phyloP scores from a whole-genome alignment of 2,888 invertebrate species.

The Adelphocoris suturalis region DNA sequence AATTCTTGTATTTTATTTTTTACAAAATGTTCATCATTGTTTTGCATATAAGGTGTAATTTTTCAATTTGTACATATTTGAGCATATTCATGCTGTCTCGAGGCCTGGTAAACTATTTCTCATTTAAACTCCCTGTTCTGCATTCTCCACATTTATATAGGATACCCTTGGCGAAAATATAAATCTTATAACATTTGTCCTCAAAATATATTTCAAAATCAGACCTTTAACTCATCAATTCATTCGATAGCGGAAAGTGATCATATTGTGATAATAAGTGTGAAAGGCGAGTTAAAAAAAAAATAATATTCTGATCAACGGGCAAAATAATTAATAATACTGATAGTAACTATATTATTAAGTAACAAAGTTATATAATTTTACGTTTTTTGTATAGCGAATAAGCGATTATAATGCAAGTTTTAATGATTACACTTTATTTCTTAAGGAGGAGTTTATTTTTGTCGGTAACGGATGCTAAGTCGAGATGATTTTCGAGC shows the following conservation, averaged over 20 bases:
- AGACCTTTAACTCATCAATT: neutral
- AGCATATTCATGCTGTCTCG: neutral
- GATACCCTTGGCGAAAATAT: neutral
- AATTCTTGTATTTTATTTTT: too few species aligned
- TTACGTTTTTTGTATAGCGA: slow-evolving; percentile 34
- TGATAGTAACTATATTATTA: neutral
- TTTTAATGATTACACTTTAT: slow-evolving; percentile 6
- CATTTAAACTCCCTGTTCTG: neutral
- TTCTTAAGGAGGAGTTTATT: slow-evolving; percentile 2
- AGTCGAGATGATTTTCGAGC: neutral
- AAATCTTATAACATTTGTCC: too few species aligned
- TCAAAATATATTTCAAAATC: too few species aligned
- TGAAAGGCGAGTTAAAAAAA: slow-evolving; percentile 31
- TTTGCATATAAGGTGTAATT: neutral
- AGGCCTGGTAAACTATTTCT: neutral
- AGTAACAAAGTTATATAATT: slow-evolving; percentile 33
- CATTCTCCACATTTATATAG: neutral
- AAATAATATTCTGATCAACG: slow-evolving; percentile 3
- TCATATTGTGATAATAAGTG: slow-evolving; percentile 50
- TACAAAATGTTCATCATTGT: too few species aligned
- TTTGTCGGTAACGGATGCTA: neutral
- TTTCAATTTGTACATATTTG: slow-evolving; percentile 1
- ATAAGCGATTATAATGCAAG: slow-evolving; percentile 24
- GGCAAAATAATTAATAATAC: slow-evolving; percentile 38
- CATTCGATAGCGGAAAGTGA: neutral